Evolutionary conservation across 2,797 vertebrate species (phyloP).

Genomic region (Periophthalmus magnuspinnatus): DNA sequence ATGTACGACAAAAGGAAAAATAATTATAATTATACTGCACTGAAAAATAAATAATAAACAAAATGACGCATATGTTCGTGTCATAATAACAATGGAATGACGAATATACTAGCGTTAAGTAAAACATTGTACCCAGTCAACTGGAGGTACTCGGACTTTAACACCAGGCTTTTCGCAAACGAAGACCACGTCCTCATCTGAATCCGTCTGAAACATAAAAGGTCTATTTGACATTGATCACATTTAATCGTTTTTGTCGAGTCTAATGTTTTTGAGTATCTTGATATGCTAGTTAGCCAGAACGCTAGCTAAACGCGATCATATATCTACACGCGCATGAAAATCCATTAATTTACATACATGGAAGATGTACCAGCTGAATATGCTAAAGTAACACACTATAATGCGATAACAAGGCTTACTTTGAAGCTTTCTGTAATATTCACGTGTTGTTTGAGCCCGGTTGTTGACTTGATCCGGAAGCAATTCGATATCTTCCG

Average conservation of each 20-base stretch:
- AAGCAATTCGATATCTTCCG: constrained; percentile 38
- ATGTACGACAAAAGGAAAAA: neutral
- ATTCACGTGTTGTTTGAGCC: constrained; percentile 54
- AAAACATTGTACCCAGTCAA: constrained; percentile 77
- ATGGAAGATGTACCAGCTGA: rapidly evolving
- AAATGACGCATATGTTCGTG: no score
- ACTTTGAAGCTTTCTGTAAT: constrained; percentile 26
- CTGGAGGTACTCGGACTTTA: constrained; percentile 60
- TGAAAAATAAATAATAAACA: neutral
- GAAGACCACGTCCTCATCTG: constrained; percentile 72
- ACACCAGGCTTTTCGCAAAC: constrained; percentile 73
- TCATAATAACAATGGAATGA: no score
- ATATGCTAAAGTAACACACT: neutral
- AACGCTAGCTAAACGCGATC: neutral
- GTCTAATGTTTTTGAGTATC: neutral
- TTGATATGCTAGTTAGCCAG: neutral
- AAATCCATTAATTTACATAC: neutral
- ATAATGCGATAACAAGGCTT: constrained; percentile 17
- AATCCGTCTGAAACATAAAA: constrained; percentile 41
- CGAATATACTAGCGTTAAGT: no score
- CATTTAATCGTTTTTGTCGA: neutral
- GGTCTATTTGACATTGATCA: neutral
- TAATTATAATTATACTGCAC: neutral
- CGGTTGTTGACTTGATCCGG: constrained; percentile 27
- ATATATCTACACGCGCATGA: neutral